Conservation (phyloP, 1,140 invertebrate genomes). For the Mya arenaria region DNA sequence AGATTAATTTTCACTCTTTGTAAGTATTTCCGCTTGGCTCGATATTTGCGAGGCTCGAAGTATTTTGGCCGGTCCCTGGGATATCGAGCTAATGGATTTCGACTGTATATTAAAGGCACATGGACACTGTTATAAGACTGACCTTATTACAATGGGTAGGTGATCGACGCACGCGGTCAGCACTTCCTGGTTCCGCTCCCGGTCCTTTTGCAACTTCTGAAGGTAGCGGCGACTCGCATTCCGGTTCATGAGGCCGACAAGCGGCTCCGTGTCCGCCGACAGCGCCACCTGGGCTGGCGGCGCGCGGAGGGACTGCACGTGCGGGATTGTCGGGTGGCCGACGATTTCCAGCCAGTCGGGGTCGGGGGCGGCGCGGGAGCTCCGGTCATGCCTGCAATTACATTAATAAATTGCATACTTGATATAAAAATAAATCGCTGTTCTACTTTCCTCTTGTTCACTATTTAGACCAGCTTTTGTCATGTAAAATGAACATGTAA, state of each 20-base stretch:
- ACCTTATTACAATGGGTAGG: slow-evolving; percentile 48
- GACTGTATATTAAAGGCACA: no score
- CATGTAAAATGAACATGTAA: no score
- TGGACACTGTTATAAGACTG: no score
- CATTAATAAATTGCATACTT: background rate
- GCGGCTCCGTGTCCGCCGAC: slow-evolving; percentile 24
- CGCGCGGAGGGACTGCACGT: slow-evolving; percentile 50
- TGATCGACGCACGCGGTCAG: slow-evolving; percentile 40
- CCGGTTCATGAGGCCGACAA: slow-evolving; percentile 31
- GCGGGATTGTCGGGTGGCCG: slow-evolving; percentile 50
- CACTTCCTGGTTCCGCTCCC: slow-evolving; percentile 50
- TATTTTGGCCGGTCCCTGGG: no score
- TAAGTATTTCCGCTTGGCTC: no score
- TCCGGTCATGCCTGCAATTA: slow-evolving; percentile 51
- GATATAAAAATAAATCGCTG: background rate
- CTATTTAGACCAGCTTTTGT: no score
- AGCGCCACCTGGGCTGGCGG: slow-evolving; percentile 50
- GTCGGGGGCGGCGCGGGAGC: slow-evolving; percentile 22
- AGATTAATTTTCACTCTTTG: no score
- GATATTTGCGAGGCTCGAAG: no score
- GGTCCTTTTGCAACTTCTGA: slow-evolving; percentile 48
- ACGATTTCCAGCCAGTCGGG: slow-evolving; percentile 49
- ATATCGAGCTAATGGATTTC: no score
- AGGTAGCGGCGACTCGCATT: slow-evolving; percentile 31
- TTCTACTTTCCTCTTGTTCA: no score